These are phyloP conservation scores for Syndactyla subalaris DNA, from an alignment of 2,797 vertebrate species.

Conservation along the genomic window DNA sequence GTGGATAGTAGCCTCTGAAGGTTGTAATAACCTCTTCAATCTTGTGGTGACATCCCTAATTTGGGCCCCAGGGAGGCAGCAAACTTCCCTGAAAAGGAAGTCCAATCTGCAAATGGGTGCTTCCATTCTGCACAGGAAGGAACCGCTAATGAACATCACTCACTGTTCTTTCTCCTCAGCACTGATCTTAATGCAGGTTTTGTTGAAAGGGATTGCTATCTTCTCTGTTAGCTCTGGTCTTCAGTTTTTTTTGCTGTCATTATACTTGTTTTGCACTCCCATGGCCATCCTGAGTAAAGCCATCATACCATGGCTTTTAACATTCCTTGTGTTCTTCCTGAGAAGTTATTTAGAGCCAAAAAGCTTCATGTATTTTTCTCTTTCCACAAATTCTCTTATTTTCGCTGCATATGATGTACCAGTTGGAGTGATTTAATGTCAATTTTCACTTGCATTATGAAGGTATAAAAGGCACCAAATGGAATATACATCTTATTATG, in stretches of 20 bases:
- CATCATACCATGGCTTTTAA: not conserved
- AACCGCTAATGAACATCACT: not conserved
- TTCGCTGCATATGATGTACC: not conserved
- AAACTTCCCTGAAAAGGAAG: not conserved
- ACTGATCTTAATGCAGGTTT: not conserved
- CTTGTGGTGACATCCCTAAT: not conserved
- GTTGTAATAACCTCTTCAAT: not conserved
- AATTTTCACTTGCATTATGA: constrained; percentile 39
- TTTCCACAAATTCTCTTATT: constrained; percentile 20
- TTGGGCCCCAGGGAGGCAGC: not conserved
- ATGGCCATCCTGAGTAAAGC: not conserved
- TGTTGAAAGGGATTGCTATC: not conserved
- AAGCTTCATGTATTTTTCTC: not conserved
- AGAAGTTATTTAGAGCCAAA: not conserved
- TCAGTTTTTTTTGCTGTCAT: not conserved
- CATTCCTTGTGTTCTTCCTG: not conserved
- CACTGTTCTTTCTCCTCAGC: not conserved
- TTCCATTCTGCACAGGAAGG: not conserved
- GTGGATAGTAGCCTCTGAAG: not conserved
- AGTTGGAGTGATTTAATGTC: constrained; percentile 43
- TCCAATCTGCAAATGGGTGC: not conserved
- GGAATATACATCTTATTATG: constrained; percentile 26
- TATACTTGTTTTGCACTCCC: not conserved
- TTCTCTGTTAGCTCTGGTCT: not conserved
- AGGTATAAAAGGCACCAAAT: constrained; percentile 40